A percentile compares a stretch with the other conserved stretches of the same genome.
Conservation (phyloP, 2,113 vertebrate species). For the Pogona vitticeps region DNA sequence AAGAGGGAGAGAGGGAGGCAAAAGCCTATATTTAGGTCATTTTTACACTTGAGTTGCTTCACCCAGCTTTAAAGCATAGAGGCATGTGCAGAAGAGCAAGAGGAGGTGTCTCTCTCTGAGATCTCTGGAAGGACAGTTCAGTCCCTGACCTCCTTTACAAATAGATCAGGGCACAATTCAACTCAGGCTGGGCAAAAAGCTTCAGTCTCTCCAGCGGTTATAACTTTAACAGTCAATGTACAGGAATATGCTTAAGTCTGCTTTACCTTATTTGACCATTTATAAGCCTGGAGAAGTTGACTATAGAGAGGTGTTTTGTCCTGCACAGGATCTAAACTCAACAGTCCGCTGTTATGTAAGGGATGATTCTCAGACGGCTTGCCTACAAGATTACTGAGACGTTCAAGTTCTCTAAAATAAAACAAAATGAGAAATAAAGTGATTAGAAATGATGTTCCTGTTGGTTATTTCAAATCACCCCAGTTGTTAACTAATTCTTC, state of each 20-base stretch:
- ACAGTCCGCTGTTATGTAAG: slow-evolving; percentile 92
- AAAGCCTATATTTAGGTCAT: too few species aligned
- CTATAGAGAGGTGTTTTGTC: slow-evolving; percentile 98
- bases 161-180: too few species aligned
- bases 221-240: neutral
- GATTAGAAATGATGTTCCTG: neutral
- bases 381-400: slow-evolving; percentile 92
- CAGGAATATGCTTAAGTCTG: neutral
- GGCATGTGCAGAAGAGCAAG: neutral
- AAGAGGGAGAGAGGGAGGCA: neutral
- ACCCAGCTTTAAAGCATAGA: too few species aligned
- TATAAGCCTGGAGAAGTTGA: slow-evolving; percentile 97
- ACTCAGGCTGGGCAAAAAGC: too few species aligned
- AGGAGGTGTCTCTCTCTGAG: too few species aligned
- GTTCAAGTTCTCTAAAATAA: slow-evolving; percentile 88
- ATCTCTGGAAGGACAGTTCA: neutral
- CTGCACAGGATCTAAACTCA: slow-evolving; percentile 96
- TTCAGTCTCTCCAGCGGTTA: neutral
- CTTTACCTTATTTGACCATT: slow-evolving; percentile 98
- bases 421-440: slow-evolving; percentile 53
- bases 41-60: neutral
- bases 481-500: neutral
- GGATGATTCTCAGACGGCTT: slow-evolving; percentile 97
- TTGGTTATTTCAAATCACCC: neutral
- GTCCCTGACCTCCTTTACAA: neutral